These are phyloP conservation scores for Haemorhous mexicanus DNA, from an alignment of 2,113 vertebrate genomes.

Conservation along the genomic window DNA sequence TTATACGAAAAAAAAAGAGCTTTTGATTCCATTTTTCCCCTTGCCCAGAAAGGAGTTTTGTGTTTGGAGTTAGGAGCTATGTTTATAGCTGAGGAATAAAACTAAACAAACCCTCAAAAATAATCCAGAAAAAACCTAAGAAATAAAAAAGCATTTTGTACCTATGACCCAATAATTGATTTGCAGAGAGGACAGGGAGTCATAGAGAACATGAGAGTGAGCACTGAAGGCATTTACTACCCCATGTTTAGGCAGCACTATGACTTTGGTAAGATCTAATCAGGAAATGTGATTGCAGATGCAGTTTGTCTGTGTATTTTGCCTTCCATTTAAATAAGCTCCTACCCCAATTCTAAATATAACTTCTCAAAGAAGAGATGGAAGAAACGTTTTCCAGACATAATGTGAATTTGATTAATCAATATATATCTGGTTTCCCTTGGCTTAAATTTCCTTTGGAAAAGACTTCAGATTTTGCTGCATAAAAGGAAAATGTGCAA, in stretches of 20 bases:
- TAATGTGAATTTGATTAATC: background rate
- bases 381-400: background rate
- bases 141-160: background rate
- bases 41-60: background rate
- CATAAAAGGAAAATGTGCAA: background rate
- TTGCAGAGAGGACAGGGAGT: background rate
- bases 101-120: background rate
- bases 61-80: background rate
- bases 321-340: background rate
- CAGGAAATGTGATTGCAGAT: conserved; percentile 1
- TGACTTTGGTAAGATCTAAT: background rate
- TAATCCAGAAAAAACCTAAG: background rate
- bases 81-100: background rate
- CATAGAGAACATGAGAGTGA: background rate
- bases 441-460: background rate
- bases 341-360: background rate
- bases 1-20: background rate
- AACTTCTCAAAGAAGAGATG: background rate
- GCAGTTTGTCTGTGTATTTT: background rate
- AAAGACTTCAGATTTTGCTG: background rate
- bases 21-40: background rate
- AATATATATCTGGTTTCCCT: background rate
- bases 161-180: background rate
- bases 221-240: background rate
- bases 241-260: background rate